Percentiles rank a stretch among this genome's conserved stretches.
Conservation (phyloP, 1,140 invertebrate species). For the Diabrotica undecimpunctata region DNA sequence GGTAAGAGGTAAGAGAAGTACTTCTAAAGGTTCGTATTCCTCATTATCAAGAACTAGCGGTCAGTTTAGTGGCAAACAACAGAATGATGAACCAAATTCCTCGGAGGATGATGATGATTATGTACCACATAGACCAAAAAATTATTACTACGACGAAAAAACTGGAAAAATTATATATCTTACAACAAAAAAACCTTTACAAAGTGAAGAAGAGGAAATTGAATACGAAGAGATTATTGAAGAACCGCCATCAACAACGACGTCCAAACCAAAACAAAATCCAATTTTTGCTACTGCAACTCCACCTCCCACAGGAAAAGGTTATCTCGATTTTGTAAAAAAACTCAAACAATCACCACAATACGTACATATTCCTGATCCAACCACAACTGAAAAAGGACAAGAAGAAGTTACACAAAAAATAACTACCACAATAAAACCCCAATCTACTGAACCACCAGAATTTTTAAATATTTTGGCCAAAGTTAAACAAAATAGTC, state of each 20-base stretch:
- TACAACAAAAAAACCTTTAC: slow-evolving; percentile 15
- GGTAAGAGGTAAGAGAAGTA: slow-evolving; percentile 25
- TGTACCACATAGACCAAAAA: slow-evolving; percentile 40
- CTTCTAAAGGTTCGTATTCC: slow-evolving; percentile 29
- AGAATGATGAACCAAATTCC: slow-evolving; percentile 26
- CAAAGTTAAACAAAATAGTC: slow-evolving; percentile 34
- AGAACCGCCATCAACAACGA: slow-evolving; percentile 26
- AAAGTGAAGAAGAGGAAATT: slow-evolving; percentile 31
- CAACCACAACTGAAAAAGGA: slow-evolving; percentile 33
- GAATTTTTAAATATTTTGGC: slow-evolving; percentile 41
- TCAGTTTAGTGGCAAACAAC: slow-evolving; percentile 6
- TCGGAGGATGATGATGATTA: slow-evolving; percentile 36
- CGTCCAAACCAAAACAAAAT: slow-evolving; percentile 24
- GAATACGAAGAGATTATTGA: slow-evolving; percentile 37
- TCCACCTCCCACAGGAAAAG: slow-evolving; percentile 35
- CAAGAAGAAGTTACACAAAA: slow-evolving; percentile 19
- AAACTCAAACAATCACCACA: slow-evolving; percentile 33
- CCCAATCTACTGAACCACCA: slow-evolving; percentile 32
- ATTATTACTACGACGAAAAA: slow-evolving; percentile 45
- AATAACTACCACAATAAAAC: slow-evolving; percentile 23
- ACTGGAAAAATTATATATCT: slow-evolving; percentile 42
- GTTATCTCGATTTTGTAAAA: slow-evolving; percentile 39
- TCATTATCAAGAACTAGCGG: slow-evolving; percentile 30
- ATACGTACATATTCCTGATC: slow-evolving; percentile 41
- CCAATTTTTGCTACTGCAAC: slow-evolving; percentile 27